These are phyloP conservation scores for Nematolebias whitei DNA, from an alignment of 2,113 vertebrate species.

Conservation along the genomic window DNA sequence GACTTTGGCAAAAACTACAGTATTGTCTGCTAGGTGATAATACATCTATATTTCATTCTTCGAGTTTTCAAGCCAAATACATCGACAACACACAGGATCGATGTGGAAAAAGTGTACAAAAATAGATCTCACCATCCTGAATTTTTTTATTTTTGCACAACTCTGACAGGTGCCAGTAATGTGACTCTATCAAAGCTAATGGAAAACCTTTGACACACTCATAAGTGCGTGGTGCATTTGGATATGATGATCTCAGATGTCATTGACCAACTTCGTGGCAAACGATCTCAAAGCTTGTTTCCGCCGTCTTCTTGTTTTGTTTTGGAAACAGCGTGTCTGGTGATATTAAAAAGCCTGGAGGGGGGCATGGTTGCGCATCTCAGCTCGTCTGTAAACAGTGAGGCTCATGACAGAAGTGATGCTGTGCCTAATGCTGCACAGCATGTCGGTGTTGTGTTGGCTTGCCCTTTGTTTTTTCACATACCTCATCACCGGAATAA, in stretches of 20 bases:
- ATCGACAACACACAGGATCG: no score
- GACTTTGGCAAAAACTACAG: no score
- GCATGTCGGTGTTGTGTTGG: constrained; percentile 48
- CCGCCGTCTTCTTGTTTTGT: constrained; percentile 1
- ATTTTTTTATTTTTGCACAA: constrained; percentile 25
- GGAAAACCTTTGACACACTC: constrained; percentile 9
- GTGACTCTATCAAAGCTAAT: not conserved
- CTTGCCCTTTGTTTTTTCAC: constrained; percentile 59
- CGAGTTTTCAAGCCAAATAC: no score
- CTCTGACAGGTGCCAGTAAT: constrained; percentile 23
- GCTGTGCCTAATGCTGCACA: constrained; percentile 48
- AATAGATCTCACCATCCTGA: no score
- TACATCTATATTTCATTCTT: no score
- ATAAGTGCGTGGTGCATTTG: constrained; percentile 27
- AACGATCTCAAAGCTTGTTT: constrained; percentile 8
- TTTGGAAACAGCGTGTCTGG: constrained; percentile 30
- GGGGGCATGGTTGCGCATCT: constrained; percentile 34
- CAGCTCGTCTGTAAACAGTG: constrained; percentile 39
- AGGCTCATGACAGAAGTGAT: constrained; percentile 48
- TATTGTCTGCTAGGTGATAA: no score
- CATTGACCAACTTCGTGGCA: constrained; percentile 20
- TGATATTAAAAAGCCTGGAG: constrained; percentile 45
- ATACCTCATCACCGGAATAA: constrained; percentile 48
- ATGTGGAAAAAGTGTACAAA: no score
- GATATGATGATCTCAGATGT: constrained; percentile 20